phyloP scores from a whole-genome alignment of 2,888 invertebrate species.

The Zaprionus lineosus region DNA sequence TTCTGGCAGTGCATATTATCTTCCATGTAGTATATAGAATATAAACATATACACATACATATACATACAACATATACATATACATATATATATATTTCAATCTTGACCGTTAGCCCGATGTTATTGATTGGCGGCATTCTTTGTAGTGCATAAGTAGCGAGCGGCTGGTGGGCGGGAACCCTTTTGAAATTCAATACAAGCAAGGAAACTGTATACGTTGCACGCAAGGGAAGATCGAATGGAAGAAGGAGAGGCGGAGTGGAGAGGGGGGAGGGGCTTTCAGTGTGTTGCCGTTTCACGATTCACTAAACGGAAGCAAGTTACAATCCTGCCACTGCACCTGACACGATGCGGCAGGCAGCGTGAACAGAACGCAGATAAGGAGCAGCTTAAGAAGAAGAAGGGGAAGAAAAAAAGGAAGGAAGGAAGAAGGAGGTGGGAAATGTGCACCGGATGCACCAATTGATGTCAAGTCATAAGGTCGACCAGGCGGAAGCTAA shows the following conservation, averaged over 20 bases:
- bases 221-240: constrained; percentile 5
- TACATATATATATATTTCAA: too few relatives aligned
- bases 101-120: constrained; percentile 32
- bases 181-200: constrained; percentile 64
- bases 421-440: too few relatives aligned
- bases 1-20: constrained; percentile 1
- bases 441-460: constrained; percentile 9
- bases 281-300: constrained; percentile 13
- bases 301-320: constrained; percentile 54
- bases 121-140: constrained; percentile 64
- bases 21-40: too few relatives aligned
- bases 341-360: constrained; percentile 41
- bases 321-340: constrained; percentile 43
- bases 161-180: constrained; percentile 40
- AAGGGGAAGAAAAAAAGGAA: too few relatives aligned
- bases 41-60: too few relatives aligned
- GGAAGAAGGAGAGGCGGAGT: background rate
- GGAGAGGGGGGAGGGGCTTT: background rate
- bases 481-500: too few relatives aligned
- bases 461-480: constrained; percentile 41
- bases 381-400: too few relatives aligned
- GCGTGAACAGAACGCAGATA: too few relatives aligned
- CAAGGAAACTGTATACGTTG: constrained; percentile 45
- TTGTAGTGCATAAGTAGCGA: constrained; percentile 37
- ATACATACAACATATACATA: too few relatives aligned